Evolutionary conservation across 2,888 invertebrate genomes (phyloP).

Genomic region (Alitta virens): DNA sequence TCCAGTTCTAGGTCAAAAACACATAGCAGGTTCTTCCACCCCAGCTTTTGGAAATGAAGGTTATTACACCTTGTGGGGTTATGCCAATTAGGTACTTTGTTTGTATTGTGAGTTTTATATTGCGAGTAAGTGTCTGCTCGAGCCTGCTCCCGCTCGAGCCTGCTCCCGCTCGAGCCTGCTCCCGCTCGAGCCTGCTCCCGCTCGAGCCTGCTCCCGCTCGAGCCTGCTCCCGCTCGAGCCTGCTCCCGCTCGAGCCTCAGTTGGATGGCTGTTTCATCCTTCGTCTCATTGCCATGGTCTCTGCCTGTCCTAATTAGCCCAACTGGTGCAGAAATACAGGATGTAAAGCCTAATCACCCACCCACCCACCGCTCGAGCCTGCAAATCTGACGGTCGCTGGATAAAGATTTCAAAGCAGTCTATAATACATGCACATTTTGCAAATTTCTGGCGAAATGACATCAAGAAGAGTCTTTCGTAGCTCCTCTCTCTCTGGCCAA

Average conservation of each 20-base stretch:
- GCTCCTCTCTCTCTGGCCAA: conserved; percentile 21
- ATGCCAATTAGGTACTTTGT: conserved; percentile 34
- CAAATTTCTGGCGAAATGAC: neutral
- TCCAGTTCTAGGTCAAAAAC: conserved; percentile 28
- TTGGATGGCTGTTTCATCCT: no score
- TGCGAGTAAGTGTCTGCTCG: conserved; percentile 10
- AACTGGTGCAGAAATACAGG: no score
- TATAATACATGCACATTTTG: conserved; percentile 5
- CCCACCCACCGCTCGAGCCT: neutral
- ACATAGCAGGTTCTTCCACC: conserved; percentile 34
- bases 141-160: no score
- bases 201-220: no score
- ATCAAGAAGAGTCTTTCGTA: conserved; percentile 6
- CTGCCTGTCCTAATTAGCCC: no score
- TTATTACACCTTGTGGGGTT: conserved; percentile 30
- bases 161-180: no score
- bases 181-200: no score
- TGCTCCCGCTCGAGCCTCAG: no score
- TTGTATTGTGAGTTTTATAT: conserved; percentile 23
- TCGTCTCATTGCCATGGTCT: no score
- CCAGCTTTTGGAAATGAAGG: conserved; percentile 33
- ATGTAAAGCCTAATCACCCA: no score
- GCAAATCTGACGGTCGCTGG: conserved; percentile 1
- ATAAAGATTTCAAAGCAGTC: conserved; percentile 17
- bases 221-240: no score